Evolutionary conservation across 2,797 vertebrate species (phyloP), one percentile per base, ranked within the genome.

Genomic region (Gymnothorax reevesii): DNA sequence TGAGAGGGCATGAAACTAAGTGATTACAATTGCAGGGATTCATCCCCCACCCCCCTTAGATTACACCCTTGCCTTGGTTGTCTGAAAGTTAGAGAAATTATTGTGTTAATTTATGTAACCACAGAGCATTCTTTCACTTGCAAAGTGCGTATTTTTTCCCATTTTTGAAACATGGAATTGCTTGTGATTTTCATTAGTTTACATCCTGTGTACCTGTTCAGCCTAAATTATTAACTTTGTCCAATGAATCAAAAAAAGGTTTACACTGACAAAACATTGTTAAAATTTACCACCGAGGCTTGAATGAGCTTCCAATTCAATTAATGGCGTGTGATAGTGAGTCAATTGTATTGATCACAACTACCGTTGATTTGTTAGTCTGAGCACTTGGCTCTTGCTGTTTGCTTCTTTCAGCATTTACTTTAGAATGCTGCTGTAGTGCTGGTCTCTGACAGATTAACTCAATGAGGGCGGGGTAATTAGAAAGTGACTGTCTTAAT

Each of bases 121-220:
- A 52, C 5, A 42, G 42, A 49, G 13, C 5, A 7, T 15, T 49
- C 33, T 22, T 79, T 79, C 8, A 79, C 75, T 52, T 13, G 92
- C 91, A 90, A 92, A 90, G 91, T 88, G 91, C 92, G 91, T 91
- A 90, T 75, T 85, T 91, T 93, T 92, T 94, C 93, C 20, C 9
- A 54, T 82, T 54, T 10, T 57, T 33, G 25, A 17, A 3, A 73
- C 55, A 20, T 15, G 17, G 20, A 49, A 49, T 86, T n/a, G 2
- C 49, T 57, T 89, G 88, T 88, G 84, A 92, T 92, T 93, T 92
- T 88, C 91, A 92, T 87, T 90, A 80, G 17, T 20, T 55, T 52
- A 80, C 20, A n/a, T 12, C 52, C 77, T 22, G 10, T 52, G 8
- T 77, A 49, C 33, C 27, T 9, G 7, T 55, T 55, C 7, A 52